phyloP scores from a whole-genome alignment of 2,888 invertebrate genomes.

The Drosophila cognata region DNA sequence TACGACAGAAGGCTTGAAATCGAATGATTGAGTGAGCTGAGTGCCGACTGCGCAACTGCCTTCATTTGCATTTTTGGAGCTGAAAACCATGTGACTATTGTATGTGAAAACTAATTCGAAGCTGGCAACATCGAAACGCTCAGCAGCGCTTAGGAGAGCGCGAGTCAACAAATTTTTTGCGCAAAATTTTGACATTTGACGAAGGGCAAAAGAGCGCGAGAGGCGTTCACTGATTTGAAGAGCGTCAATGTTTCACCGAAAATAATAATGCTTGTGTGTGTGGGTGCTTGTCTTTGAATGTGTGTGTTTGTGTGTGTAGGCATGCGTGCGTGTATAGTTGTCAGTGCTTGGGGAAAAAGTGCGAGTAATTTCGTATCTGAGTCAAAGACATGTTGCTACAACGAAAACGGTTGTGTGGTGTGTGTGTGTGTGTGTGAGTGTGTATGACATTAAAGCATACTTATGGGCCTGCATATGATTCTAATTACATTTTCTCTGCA shows the following conservation, averaged over 20 bases:
- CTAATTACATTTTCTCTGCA: conserved; percentile 56
- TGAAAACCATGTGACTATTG: conserved; percentile 49
- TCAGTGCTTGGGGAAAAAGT: conserved; percentile 18
- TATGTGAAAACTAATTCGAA: conserved; percentile 5
- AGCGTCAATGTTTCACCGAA: conserved; percentile 37
- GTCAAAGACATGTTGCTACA: conserved; percentile 73
- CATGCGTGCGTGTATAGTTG: conserved; percentile 24
- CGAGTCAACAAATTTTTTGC: conserved; percentile 40
- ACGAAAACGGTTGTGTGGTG: conserved; percentile 12
- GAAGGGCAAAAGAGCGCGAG: conserved; percentile 70
- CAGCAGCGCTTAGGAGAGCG: conserved; percentile 4
- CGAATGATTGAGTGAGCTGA: neutral
- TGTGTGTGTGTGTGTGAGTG: conserved; percentile 21
- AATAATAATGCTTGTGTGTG: conserved; percentile 59
- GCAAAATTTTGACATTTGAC: conserved; percentile 76
- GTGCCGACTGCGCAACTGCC: conserved; percentile 27
- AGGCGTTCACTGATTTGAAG: conserved; percentile 3
- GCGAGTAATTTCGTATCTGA: conserved; percentile 38
- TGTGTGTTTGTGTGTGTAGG: conserved; percentile 7
- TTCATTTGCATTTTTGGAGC: conserved; percentile 17
- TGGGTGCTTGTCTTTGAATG: conserved; percentile 19
- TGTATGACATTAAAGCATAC: conserved; percentile 61
- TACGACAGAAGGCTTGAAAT: neutral
- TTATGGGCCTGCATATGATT: conserved; percentile 58
- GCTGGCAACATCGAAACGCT: conserved; percentile 35